Conservation (phyloP, 2,113 vertebrate genomes). For the Zosterops borbonicus region DNA sequence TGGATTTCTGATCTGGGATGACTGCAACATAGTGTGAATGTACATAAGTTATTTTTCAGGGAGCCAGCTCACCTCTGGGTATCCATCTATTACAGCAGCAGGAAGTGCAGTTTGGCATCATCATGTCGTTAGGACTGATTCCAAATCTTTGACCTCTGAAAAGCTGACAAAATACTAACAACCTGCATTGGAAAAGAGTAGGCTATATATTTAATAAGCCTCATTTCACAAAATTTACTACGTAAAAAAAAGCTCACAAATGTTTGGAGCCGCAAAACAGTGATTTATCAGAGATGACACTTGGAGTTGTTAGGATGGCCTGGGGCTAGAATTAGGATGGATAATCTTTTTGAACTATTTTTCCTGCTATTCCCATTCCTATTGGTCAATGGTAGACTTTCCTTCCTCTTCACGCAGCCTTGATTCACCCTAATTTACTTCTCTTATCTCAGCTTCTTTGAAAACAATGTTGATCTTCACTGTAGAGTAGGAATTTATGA, state of each 20-base stretch:
- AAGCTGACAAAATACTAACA: slow-evolving; percentile 2
- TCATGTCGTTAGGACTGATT: not conserved
- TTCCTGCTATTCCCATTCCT: not conserved
- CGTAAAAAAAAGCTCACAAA: not conserved
- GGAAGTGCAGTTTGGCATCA: not conserved
- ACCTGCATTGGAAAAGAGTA: not conserved
- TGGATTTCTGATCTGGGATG: not conserved
- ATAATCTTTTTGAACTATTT: not conserved
- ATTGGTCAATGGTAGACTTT: not conserved
- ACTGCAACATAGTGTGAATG: not conserved
- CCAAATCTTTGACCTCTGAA: slow-evolving; percentile 7
- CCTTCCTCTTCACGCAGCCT: not conserved
- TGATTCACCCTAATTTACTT: not conserved
- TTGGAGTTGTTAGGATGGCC: not conserved
- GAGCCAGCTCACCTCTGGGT: not conserved
- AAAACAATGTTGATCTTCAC: not conserved
- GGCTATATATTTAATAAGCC: not conserved
- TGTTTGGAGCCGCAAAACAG: not conserved
- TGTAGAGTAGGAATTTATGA: not conserved
- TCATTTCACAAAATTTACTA: not conserved
- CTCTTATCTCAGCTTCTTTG: not conserved
- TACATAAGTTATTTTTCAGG: not conserved
- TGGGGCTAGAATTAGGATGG: not conserved
- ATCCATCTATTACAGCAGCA: not conserved
- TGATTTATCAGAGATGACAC: not conserved